Evolutionary conservation across 2,888 invertebrate genomes (phyloP), one percentile per base, ranked within the genome.

Genomic region (Drosophila niveifrons): DNA sequence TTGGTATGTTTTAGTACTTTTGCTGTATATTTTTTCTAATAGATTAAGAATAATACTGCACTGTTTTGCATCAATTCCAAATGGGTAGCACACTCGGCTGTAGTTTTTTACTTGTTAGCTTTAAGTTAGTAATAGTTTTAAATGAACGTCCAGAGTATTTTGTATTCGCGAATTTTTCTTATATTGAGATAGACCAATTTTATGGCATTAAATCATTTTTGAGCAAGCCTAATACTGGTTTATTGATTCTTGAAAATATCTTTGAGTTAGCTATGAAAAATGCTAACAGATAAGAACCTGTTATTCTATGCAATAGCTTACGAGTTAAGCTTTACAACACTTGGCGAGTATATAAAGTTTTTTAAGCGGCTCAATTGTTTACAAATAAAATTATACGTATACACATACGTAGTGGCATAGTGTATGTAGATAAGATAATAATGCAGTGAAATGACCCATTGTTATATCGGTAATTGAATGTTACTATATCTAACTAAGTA

Each of bases 391-490:
- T 28, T 41, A 15, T 41, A 41, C 39, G 3, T 31, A 36, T 6
- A 36, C 11, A n/a, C 17, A 11, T 17, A 13, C 34, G 3, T 17
- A 18, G 31, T 13, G 10, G 10, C 17, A 29, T n/a, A 43, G n/a
- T 4, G 0, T 36, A 57, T n/a, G 0, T 15, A 57, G 46, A 47
- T 57, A 47, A 57, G 46, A 57, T 47, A 47, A 57, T 39, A 47
- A 62, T 29, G 11, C 46, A 39, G 10, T 13, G 1, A 29, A 13
- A 41, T 13, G 6, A 3, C n/a, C 39, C 9, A 47, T 55, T 56
- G 36, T 48, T 48, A 56, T 57, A 63, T 23, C 31, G 15, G 10
- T 43, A 57, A 57, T 63, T 57, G 11, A 13, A 57, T 9, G 11
- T 39, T 55, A n/a, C 17, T 11, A 43, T 34, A 52, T 9, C 1